Evolutionary conservation across 2,113 vertebrate species (phyloP).

Genomic region (Megaceryle torquata): DNA sequence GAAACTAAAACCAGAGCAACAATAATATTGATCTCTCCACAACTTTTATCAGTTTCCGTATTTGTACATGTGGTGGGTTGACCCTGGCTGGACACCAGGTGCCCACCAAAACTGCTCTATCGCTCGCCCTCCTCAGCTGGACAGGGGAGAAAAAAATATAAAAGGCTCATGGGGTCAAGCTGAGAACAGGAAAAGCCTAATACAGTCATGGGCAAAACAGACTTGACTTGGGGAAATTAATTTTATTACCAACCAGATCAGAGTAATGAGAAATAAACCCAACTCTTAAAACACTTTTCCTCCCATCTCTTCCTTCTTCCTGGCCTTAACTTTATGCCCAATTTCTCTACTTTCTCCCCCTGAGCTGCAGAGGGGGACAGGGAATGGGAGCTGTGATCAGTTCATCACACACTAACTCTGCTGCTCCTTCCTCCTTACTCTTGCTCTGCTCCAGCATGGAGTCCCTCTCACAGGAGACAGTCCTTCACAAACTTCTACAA

Average conservation of each 20-base stretch:
- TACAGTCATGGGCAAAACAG: background rate
- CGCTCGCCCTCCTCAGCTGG: background rate
- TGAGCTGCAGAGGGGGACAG: accelerated
- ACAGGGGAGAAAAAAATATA: background rate
- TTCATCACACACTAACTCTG: background rate
- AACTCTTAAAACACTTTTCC: background rate
- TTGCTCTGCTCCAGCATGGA: background rate
- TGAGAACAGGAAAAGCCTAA: background rate
- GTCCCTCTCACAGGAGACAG: too few species aligned
- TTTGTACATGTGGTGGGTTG: background rate
- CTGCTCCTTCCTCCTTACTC: background rate
- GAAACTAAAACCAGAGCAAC: background rate
- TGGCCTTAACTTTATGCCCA: background rate
- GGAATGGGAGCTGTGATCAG: background rate
- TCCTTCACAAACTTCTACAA: background rate
- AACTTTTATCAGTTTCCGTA: background rate
- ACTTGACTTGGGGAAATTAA: background rate
- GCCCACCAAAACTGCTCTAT: accelerated
- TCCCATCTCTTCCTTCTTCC: background rate
- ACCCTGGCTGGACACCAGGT: background rate
- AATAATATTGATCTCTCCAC: background rate
- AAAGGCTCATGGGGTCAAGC: background rate
- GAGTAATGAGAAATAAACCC: background rate
- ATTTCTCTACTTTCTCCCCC: background rate
- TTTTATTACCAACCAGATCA: background rate